phyloP scores from a whole-genome alignment of 2,797 vertebrate genomes.

The Clarias fuscus region DNA sequence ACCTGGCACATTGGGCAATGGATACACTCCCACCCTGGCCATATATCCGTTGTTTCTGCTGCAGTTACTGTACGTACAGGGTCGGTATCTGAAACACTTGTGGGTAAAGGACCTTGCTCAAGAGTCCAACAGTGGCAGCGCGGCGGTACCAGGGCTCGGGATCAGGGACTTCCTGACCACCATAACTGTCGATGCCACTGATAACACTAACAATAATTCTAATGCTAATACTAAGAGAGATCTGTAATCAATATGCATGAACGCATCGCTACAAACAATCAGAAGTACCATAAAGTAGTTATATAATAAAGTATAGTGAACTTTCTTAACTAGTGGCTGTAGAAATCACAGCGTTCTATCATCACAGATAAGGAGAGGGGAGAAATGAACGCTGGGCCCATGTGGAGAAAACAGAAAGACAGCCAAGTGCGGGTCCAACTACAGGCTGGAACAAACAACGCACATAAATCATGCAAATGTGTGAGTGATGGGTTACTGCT shows the following conservation, averaged over 20 bases:
- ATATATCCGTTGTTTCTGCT: too few relatives aligned
- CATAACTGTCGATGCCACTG: background rate
- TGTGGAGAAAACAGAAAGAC: background rate
- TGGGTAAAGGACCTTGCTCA: too few relatives aligned
- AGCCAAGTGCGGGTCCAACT: background rate
- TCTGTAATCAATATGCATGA: background rate
- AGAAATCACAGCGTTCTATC: background rate
- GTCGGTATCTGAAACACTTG: too few relatives aligned
- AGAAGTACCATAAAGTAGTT: background rate
- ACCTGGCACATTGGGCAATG: too few relatives aligned
- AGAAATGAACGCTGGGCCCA: slow-evolving; percentile 31
- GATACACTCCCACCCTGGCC: too few relatives aligned
- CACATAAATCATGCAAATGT: slow-evolving; percentile 31
- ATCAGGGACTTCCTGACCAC: too few relatives aligned
- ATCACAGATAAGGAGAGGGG: background rate
- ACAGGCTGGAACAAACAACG: slow-evolving; percentile 6
- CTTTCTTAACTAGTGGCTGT: background rate
- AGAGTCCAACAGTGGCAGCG: too few relatives aligned
- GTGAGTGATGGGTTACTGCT: slow-evolving; percentile 23
- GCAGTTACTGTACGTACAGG: too few relatives aligned
- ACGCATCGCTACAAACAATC: background rate
- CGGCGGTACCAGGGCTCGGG: too few relatives aligned
- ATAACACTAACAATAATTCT: background rate
- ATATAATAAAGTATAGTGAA: background rate
- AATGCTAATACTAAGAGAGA: background rate